Conservation (phyloP, 2,888 invertebrate species). For the Andrena haemorrhoa region DNA sequence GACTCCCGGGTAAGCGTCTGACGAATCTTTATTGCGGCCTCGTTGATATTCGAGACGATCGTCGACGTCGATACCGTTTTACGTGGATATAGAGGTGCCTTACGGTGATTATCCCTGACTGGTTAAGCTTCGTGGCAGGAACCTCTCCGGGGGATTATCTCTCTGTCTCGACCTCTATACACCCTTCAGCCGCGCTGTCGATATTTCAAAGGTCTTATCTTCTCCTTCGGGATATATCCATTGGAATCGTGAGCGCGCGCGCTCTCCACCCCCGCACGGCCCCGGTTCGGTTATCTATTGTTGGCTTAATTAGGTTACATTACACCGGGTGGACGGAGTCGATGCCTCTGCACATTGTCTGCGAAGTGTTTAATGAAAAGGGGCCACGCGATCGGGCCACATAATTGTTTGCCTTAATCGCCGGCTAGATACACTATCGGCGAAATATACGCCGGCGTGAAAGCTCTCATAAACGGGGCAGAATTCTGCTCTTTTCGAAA, state of each 20-base stretch:
- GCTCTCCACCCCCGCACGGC: conserved; percentile 7
- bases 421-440: background rate
- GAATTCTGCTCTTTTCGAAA: background rate
- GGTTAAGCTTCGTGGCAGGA: conserved; percentile 78
- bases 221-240: conserved; percentile 77
- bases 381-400: background rate
- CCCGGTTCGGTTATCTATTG: conserved; percentile 58
- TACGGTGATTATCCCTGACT: conserved; percentile 82
- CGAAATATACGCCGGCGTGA: conserved; percentile 2
- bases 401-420: conserved; percentile 30
- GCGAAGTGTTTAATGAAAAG: conserved; percentile 24
- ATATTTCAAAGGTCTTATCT: conserved; percentile 83
- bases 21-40: conserved; percentile 73
- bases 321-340: conserved; percentile 32
- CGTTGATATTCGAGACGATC: conserved; percentile 76
- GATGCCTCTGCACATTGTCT: conserved; percentile 36
- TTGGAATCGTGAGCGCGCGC: conserved; percentile 66
- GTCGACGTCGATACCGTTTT: conserved; percentile 75
- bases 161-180: conserved; percentile 75
- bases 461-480: background rate
- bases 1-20: conserved; percentile 44
- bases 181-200: conserved; percentile 80
- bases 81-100: conserved; percentile 75
- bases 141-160: conserved; percentile 81
- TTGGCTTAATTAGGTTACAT: conserved; percentile 69